Percentiles rank a stretch among this genome's conserved stretches.
phyloP scores from a whole-genome alignment of 2,888 invertebrate species.

The Protophormia terraenovae region DNA sequence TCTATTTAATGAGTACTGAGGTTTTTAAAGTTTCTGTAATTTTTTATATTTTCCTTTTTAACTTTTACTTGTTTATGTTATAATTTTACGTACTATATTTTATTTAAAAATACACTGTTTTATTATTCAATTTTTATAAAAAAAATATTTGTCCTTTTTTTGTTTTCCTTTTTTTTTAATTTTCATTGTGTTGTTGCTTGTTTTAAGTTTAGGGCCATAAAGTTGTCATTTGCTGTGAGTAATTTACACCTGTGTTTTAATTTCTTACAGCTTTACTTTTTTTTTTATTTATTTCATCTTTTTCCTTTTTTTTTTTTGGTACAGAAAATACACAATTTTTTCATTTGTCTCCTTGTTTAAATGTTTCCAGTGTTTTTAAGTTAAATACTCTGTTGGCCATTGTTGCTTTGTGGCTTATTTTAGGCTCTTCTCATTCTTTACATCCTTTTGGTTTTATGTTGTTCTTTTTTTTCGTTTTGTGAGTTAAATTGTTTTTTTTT shows the following conservation, averaged over 20 bases:
- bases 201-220: constrained; percentile 21
- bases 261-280: background rate
- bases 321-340: background rate
- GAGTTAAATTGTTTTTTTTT: background rate
- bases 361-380: background rate
- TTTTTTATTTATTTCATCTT: constrained; percentile 3
- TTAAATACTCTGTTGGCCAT: constrained; percentile 10
- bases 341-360: background rate
- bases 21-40: background rate
- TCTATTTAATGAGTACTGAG: too few species aligned
- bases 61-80: too few species aligned
- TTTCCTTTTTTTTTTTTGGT: background rate
- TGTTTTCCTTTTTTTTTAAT: background rate
- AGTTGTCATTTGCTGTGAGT: constrained; percentile 42
- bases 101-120: background rate
- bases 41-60: background rate
- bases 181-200: background rate
- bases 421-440: background rate
- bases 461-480: background rate
- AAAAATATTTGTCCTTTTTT: background rate
- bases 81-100: background rate
- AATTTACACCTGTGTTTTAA: constrained; percentile 34
- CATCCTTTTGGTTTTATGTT: background rate
- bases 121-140: background rate
- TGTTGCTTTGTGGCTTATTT: constrained; percentile 30